phyloP scores from a whole-genome alignment of 2,888 invertebrate genomes.

The Agrotis ipsilon region DNA sequence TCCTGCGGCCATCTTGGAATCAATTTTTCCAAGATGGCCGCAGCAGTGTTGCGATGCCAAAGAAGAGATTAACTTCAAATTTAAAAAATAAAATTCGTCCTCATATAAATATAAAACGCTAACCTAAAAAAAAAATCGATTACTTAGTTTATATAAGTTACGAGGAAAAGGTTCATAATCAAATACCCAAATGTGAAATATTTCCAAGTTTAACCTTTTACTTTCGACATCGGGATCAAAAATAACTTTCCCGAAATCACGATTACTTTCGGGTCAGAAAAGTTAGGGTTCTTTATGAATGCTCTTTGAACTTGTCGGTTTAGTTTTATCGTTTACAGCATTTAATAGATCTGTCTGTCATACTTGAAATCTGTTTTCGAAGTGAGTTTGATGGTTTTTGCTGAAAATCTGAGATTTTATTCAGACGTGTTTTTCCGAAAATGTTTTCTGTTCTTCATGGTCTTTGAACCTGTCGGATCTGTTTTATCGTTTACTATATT shows the following conservation, averaged over 20 bases:
- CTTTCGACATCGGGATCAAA: not conserved
- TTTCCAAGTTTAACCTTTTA: not conserved
- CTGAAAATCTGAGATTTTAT: not conserved
- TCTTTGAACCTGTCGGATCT: slow-evolving; percentile 19
- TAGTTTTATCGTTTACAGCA: slow-evolving; percentile 6
- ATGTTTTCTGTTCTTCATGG: not conserved
- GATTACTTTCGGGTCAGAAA: slow-evolving; percentile 17
- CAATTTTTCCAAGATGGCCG: too few species aligned
- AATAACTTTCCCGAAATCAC: slow-evolving; percentile 28
- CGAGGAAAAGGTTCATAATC: not conserved
- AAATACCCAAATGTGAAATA: not conserved
- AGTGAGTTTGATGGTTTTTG: not conserved
- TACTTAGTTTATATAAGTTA: not conserved
- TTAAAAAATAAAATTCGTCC: too few species aligned
- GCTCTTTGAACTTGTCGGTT: slow-evolving; percentile 21
- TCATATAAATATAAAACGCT: too few species aligned
- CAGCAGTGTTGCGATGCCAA: too few species aligned
- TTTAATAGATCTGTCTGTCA: not conserved
- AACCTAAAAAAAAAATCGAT: too few species aligned
- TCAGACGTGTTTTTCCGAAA: not conserved
- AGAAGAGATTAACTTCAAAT: too few species aligned
- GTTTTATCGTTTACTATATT: slow-evolving; percentile 11
- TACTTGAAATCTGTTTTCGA: slow-evolving; percentile 20
- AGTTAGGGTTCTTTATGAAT: slow-evolving; percentile 21
- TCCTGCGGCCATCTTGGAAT: too few species aligned